Evolutionary conservation across 2,888 invertebrate species (phyloP), one percentile per base, ranked within the genome.

Genomic region (Antheraea yamamai): DNA sequence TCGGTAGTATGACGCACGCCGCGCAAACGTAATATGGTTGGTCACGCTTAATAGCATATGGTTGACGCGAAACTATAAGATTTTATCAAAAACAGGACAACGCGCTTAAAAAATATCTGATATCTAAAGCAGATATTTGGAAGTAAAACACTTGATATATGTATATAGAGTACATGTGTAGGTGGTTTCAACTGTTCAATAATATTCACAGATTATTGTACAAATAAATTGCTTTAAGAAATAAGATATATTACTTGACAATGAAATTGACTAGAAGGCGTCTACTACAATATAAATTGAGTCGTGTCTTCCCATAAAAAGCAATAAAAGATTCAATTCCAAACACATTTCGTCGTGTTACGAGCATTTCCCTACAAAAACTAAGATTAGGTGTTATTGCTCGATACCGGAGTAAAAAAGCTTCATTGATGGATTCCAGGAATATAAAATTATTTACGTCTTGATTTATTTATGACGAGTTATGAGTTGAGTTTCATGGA

Each of bases 381-480:
- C 70, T 70, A n/a, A 39, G 70, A 70, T 70, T 70, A 70, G 70
- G 23, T 39, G 20, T 39, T 70, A 70, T 70, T 68, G 18, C 68
- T 20, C 14, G 35, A n/a, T 70, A 39, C 70, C 70, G 70, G 70
- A 68, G 23, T 35, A 14, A 68, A 35, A 66, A 68, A 68, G 68
- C 68, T 35, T 35, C 35, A 35, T 68, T 35, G 68, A 68, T 68
- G 7, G 26, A 68, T 68, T 68, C 64, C 26, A 26, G 23, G 64
- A 35, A 35, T 35, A 35, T 68, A 18, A 30, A 35, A 20, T 68
- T 30, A 68, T 35, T 68, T 39, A 70, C 64, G 64, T 66, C 64
- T 66, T 30, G 23, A 23, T 61, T 61, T 61, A 61, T 61, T 61
- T 20, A 61, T 58, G 20, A 10, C 8, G n/a, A n/a, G 58, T 58